These are phyloP conservation scores for Drosophila lutescens DNA, from an alignment of 2,888 invertebrate species.

Conservation along the genomic window DNA sequence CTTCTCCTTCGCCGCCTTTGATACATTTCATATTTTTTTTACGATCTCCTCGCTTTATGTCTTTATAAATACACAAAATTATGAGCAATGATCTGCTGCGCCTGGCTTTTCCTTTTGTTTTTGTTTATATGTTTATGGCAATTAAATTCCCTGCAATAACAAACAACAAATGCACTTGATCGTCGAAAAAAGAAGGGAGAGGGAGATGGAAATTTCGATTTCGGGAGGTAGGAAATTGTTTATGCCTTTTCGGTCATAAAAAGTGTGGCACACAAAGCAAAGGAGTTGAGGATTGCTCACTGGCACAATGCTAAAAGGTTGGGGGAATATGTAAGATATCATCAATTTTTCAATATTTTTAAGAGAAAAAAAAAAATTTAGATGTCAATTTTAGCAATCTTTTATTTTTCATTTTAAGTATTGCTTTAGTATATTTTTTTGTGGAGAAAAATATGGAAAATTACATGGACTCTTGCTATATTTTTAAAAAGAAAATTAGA, in stretches of 20 bases:
- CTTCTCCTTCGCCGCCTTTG: slow-evolving; percentile 62
- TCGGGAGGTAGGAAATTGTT: slow-evolving; percentile 39
- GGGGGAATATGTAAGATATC: not conserved
- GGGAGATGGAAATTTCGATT: not conserved
- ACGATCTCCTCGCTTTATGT: slow-evolving; percentile 70
- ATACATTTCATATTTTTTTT: slow-evolving; percentile 71
- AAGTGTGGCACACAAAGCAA: slow-evolving; percentile 31
- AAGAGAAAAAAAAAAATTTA: too few species aligned
- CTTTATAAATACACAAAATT: slow-evolving; percentile 73
- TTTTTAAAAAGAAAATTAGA: too few species aligned
- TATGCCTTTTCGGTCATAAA: slow-evolving; percentile 38
- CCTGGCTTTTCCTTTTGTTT: not conserved
- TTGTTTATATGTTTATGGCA: slow-evolving; percentile 74
- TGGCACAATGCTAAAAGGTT: not conserved
- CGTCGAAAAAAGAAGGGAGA: too few species aligned
- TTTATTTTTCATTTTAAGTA: too few species aligned
- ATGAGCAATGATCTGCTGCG: slow-evolving; percentile 37
- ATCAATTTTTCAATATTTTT: too few species aligned
- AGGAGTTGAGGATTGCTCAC: slow-evolving; percentile 1
- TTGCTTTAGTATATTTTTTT: too few species aligned
- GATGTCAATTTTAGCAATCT: too few species aligned
- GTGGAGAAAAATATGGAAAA: too few species aligned
- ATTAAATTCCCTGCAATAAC: slow-evolving; percentile 71
- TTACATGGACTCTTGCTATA: too few species aligned
- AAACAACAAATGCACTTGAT: slow-evolving; percentile 57